Percentiles rank a stretch among this genome's conserved stretches.
Conservation (phyloP, 2,797 vertebrate species). For the Micromesistius poutassou region DNA sequence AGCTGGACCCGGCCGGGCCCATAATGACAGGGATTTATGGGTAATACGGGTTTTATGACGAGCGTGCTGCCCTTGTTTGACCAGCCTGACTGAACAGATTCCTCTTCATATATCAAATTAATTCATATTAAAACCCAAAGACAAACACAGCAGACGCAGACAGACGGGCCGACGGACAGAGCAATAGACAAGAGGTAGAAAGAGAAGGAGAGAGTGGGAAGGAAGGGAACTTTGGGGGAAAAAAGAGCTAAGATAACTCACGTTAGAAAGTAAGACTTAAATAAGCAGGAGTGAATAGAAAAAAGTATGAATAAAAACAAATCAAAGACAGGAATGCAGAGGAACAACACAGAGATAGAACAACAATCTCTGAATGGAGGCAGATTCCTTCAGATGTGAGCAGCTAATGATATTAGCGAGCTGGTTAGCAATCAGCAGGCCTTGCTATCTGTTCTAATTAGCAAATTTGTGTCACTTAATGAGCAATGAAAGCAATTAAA, state of each 20-base stretch:
- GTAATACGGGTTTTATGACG: neutral
- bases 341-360: neutral
- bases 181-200: neutral
- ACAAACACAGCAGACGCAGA: neutral
- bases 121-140: neutral
- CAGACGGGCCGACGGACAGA: neutral
- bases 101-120: neutral
- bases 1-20: neutral
- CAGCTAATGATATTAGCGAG: conserved; percentile 30
- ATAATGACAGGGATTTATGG: neutral
- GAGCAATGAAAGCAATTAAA: conserved; percentile 35
- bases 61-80: neutral
- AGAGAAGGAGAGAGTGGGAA: neutral
- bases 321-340: neutral
- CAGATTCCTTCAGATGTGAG: conserved; percentile 17
- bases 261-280: neutral
- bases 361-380: conserved; percentile 4
- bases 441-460: conserved; percentile 39
- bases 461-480: conserved; percentile 42
- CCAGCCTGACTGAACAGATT: neutral
- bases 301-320: too few relatives aligned
- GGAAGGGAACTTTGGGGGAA: neutral
- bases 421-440: conserved; percentile 35
- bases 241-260: neutral
- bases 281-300: too few relatives aligned